Percentiles rank a stretch among this genome's conserved stretches.
These are phyloP conservation scores for Psittacus erithacus DNA, from an alignment of 2,113 vertebrate genomes.

Conservation along the genomic window DNA sequence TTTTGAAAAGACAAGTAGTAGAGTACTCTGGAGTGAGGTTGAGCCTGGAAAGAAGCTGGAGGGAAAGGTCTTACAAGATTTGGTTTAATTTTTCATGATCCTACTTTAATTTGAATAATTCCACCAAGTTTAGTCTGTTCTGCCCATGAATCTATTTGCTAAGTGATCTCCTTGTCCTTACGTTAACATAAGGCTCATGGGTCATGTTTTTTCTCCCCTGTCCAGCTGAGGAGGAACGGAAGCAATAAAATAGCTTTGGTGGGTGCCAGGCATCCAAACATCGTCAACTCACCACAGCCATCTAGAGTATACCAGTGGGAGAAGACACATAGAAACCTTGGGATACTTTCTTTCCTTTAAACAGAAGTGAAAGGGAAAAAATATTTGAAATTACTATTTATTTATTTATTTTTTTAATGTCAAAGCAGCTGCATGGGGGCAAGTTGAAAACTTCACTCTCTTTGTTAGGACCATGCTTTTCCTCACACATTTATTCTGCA, in stretches of 20 bases:
- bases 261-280: neutral
- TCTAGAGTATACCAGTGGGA: neutral
- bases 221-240: neutral
- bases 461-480: neutral
- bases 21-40: neutral
- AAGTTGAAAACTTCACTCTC: neutral
- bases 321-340: neutral
- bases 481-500: neutral
- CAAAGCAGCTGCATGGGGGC: rapidly evolving
- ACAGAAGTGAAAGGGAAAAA: neutral
- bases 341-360: neutral
- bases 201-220: neutral
- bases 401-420: rapidly evolving
- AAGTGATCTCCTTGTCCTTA: neutral
- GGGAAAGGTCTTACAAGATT: neutral
- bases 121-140: neutral
- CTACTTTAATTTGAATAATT: neutral
- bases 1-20: neutral
- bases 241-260: neutral
- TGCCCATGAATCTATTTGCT: neutral
- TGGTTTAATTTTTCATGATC: neutral
- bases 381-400: rapidly evolving
- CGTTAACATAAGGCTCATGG: neutral
- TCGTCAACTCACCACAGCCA: neutral
- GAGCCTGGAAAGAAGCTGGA: neutral